Conservation (phyloP, 2,797 vertebrate genomes). For the Enteromius radiatus region DNA sequence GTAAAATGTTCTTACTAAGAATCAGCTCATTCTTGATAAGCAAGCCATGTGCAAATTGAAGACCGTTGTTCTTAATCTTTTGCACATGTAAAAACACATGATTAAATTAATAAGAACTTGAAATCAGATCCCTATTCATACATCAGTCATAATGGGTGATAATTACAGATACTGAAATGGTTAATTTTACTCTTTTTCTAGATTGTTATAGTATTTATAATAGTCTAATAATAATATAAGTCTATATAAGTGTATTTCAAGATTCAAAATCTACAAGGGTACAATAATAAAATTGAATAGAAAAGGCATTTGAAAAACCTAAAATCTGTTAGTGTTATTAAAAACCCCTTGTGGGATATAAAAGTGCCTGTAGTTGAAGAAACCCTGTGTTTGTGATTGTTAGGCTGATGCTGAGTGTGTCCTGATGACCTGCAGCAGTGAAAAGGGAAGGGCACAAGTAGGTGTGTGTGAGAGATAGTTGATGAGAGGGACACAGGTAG, state of each 20-base stretch:
- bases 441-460: constrained; percentile 56
- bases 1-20: neutral
- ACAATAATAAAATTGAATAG: neutral
- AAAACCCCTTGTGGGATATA: neutral
- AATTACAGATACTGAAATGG: neutral
- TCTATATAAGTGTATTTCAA: neutral
- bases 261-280: neutral
- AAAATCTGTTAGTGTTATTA: neutral
- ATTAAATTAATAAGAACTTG: neutral
- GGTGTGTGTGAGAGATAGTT: constrained; percentile 53
- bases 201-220: neutral
- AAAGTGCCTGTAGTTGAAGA: neutral
- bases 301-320: neutral
- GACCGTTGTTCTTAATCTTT: neutral
- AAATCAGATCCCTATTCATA: too few relatives aligned
- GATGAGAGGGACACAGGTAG: constrained; percentile 40
- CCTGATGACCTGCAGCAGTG: constrained; percentile 31
- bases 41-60: neutral
- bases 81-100: neutral
- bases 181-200: neutral
- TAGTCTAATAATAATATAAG: neutral
- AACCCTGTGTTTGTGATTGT: neutral
- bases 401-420: constrained; percentile 15
- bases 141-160: neutral
- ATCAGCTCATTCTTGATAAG: neutral